Percentiles rank a stretch among this genome's conserved stretches.
These are phyloP conservation scores for Brachionus koreanus DNA, from an alignment of 1,140 invertebrate genomes.

Conservation along the genomic window DNA sequence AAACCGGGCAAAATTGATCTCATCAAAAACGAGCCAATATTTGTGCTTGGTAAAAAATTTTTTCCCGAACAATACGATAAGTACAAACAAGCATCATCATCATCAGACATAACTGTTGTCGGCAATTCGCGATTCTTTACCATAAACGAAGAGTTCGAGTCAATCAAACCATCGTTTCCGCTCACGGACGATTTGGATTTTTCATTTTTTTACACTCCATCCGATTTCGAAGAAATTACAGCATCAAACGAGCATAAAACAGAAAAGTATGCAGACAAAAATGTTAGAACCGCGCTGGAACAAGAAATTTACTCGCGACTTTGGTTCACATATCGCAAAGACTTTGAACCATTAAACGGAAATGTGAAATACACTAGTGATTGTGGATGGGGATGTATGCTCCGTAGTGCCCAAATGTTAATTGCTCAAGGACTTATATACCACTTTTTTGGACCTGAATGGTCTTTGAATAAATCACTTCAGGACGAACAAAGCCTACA, in stretches of 20 bases:
- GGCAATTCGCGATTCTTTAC: constrained; percentile 11
- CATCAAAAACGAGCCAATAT: background rate
- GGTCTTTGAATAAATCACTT: constrained; percentile 16
- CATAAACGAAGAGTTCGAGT: background rate
- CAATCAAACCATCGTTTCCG: background rate
- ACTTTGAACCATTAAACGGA: constrained; percentile 32
- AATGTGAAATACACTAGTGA: constrained; percentile 35
- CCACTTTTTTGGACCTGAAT: constrained; percentile 18
- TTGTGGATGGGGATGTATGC: constrained; percentile 45
- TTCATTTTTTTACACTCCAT: background rate
- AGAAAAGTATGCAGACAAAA: background rate
- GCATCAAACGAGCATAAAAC: background rate
- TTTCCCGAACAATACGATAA: background rate
- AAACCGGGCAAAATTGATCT: constrained; percentile 3
- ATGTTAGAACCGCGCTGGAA: constrained; percentile 15
- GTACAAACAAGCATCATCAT: background rate
- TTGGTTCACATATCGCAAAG: constrained; percentile 45
- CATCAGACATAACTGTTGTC: background rate
- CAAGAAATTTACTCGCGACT: constrained; percentile 35
- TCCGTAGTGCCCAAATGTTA: constrained; percentile 42
- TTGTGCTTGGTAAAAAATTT: constrained; percentile 22
- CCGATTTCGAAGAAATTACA: background rate
- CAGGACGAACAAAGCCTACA: background rate
- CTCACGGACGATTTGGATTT: background rate
- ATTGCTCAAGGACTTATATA: constrained; percentile 6